These are phyloP conservation scores for Drosophila asahinai DNA, from an alignment of 1,140 invertebrate genomes.

Conservation along the genomic window DNA sequence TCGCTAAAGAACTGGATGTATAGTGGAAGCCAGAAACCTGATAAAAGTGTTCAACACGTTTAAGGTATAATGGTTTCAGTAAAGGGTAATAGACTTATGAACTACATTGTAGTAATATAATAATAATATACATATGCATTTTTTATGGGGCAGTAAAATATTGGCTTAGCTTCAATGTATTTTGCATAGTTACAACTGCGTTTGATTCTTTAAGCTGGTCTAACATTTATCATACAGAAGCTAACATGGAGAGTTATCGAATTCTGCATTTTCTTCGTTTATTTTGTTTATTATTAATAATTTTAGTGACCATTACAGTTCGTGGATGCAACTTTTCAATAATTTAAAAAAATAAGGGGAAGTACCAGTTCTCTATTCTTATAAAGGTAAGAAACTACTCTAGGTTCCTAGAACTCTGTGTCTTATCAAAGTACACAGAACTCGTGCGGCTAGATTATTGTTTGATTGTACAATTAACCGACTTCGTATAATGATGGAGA, in stretches of 20 bases:
- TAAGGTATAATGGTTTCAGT: not conserved
- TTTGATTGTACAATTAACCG: slow-evolving; percentile 8
- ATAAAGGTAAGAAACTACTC: not conserved
- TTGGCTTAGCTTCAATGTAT: not conserved
- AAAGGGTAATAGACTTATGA: not conserved
- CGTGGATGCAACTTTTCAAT: not conserved
- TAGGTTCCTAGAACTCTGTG: no score
- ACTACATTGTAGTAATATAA: not conserved
- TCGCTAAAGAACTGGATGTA: not conserved
- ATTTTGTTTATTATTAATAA: not conserved
- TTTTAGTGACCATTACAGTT: not conserved
- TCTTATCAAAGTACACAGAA: no score
- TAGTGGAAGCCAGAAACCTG: not conserved
- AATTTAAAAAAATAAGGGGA: no score
- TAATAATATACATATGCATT: not conserved
- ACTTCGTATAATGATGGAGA: not conserved
- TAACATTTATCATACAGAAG: not conserved
- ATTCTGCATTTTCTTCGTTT: not conserved
- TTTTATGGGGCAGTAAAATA: slow-evolving; percentile 1
- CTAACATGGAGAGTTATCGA: not conserved
- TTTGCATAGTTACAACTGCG: not conserved
- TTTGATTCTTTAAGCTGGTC: no score
- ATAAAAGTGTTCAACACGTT: not conserved
- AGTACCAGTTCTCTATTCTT: not conserved
- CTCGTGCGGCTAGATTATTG: not conserved